These are phyloP conservation scores for Ophioninae sp. DNA, from an alignment of 2,888 invertebrate genomes.

Conservation along the genomic window DNA sequence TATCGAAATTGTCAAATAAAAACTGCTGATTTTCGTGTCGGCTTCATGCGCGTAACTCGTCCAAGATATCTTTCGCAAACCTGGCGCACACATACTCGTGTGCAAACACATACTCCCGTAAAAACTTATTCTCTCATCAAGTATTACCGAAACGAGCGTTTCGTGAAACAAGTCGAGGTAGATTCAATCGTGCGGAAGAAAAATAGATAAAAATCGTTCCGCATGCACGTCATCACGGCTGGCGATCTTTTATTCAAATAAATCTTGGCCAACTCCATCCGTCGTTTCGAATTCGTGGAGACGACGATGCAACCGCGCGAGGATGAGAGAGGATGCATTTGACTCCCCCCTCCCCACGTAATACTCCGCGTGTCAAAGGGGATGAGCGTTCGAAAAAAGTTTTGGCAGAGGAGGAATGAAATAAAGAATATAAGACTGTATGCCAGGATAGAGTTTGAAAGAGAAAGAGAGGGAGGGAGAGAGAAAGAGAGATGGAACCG, in stretches of 20 bases:
- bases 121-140: too few species aligned
- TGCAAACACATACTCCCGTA: background rate
- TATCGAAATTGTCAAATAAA: too few species aligned
- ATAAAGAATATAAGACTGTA: constrained; percentile 65
- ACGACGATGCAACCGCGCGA: constrained; percentile 53
- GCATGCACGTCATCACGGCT: background rate
- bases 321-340: constrained; percentile 26
- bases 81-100: too few species aligned
- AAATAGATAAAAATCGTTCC: background rate
- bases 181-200: constrained; percentile 40
- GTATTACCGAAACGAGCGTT: background rate
- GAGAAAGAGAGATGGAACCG: constrained; percentile 67
- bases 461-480: constrained; percentile 32
- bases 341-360: background rate
- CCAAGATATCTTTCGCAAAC: background rate
- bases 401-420: constrained; percentile 54
- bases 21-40: too few species aligned
- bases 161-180: constrained; percentile 10
- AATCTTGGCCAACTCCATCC: background rate
- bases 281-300: constrained; percentile 37
- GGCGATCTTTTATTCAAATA: constrained; percentile 17
- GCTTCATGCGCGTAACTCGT: background rate
- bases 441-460: constrained; percentile 44
- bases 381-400: constrained; percentile 48
- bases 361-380: background rate